These are phyloP conservation scores for Hyposoter didymator DNA, from an alignment of 2,888 invertebrate species.

Conservation along the genomic window DNA sequence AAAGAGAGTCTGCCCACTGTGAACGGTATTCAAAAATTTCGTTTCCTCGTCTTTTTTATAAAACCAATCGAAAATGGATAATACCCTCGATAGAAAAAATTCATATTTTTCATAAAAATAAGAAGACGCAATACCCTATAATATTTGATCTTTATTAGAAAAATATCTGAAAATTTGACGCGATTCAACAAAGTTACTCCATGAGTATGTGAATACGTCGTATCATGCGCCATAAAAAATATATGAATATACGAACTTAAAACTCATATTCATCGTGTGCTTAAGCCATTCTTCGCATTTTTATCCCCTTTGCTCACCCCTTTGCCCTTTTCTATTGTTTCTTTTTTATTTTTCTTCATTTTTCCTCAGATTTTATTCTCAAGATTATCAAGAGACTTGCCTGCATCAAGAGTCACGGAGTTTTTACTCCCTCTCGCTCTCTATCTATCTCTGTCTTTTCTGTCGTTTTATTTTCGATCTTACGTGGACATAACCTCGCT, in stretches of 20 bases:
- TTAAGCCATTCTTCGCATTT: background rate
- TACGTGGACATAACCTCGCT: slow-evolving; percentile 10
- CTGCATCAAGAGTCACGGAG: slow-evolving; percentile 32
- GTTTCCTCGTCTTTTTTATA: no score
- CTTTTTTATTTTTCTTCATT: slow-evolving; percentile 36
- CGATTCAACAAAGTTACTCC: no score
- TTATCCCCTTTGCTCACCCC: slow-evolving; percentile 10
- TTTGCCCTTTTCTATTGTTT: slow-evolving; percentile 26
- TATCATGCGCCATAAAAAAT: no score
- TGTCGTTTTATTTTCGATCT: background rate
- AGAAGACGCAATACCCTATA: no score
- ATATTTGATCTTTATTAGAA: no score
- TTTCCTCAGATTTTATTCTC: slow-evolving; percentile 56
- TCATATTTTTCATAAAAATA: no score
- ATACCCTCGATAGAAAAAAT: no score
- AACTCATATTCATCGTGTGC: slow-evolving; percentile 2
- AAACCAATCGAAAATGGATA: no score
- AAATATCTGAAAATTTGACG: no score
- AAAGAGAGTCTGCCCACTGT: no score
- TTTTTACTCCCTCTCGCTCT: slow-evolving; percentile 11
- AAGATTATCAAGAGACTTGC: slow-evolving; percentile 61
- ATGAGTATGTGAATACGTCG: no score
- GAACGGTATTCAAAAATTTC: no score
- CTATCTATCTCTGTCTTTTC: background rate
- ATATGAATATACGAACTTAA: background rate